phyloP scores from a whole-genome alignment of 2,113 vertebrate genomes.

The Actenoides lindsayi region DNA sequence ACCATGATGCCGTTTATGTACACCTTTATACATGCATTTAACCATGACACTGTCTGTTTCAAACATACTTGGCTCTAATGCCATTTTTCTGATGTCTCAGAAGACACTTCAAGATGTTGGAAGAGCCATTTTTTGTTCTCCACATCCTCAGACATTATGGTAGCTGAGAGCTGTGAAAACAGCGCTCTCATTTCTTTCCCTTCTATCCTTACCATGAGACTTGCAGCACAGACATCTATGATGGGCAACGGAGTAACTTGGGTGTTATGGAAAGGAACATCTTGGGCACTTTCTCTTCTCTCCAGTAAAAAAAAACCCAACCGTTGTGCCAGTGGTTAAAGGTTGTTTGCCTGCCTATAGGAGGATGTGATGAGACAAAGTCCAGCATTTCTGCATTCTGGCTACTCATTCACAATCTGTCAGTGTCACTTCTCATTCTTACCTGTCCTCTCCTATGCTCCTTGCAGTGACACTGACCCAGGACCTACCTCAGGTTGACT shows the following conservation, averaged over 20 bases:
- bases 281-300: neutral
- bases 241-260: neutral
- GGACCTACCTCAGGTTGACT: neutral
- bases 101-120: neutral
- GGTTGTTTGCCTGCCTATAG: neutral
- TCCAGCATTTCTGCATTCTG: neutral
- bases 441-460: neutral
- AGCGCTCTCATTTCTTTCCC: neutral
- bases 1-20: neutral
- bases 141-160: neutral
- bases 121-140: neutral
- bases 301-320: neutral
- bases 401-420: neutral
- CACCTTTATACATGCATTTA: neutral
- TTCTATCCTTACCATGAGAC: neutral
- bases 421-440: neutral
- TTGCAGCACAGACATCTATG: neutral
- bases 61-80: neutral
- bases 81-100: neutral
- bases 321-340: rapidly evolving
- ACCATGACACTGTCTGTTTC: neutral
- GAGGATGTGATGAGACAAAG: neutral
- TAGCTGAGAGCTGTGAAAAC: neutral
- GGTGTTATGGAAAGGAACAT: neutral
- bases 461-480: neutral